These are phyloP conservation scores for Xylocampa areola DNA, from an alignment of 2,888 invertebrate species.

Conservation along the genomic window DNA sequence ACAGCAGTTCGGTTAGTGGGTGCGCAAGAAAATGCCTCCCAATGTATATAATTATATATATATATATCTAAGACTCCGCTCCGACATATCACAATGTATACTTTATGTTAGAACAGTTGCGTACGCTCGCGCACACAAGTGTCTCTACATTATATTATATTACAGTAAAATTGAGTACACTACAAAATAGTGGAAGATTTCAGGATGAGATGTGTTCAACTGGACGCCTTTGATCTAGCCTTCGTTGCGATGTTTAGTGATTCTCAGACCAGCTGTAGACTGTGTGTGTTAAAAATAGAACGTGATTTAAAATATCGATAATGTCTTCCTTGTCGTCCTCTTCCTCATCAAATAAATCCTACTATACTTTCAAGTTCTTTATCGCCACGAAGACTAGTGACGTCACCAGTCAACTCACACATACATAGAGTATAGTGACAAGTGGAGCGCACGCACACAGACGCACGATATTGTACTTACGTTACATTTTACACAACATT, in stretches of 20 bases:
- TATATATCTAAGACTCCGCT: conserved; percentile 20
- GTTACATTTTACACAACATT: conserved; percentile 25
- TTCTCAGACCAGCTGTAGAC: no score
- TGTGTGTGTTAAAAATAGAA: no score
- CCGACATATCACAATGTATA: conserved; percentile 42
- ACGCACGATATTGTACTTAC: conserved; percentile 23
- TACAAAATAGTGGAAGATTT: conserved; percentile 2
- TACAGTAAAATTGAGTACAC: conserved; percentile 16
- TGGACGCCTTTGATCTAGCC: background rate
- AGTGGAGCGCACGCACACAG: conserved; percentile 13
- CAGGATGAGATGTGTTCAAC: background rate
- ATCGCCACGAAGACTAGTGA: background rate
- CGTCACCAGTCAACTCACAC: conserved; percentile 1
- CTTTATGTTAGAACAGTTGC: conserved; percentile 28
- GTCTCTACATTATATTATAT: background rate
- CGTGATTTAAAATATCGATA: no score
- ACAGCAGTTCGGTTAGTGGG: no score
- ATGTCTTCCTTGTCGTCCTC: no score
- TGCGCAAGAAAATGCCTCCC: no score
- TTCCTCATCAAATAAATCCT: no score
- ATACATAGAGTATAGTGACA: conserved; percentile 11
- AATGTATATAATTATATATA: conserved; percentile 9
- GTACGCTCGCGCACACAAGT: conserved; percentile 7
- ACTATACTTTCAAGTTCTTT: background rate
- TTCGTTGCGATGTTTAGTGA: background rate